phyloP scores from a whole-genome alignment of 2,888 invertebrate genomes.

The Nemoura dubitans region DNA sequence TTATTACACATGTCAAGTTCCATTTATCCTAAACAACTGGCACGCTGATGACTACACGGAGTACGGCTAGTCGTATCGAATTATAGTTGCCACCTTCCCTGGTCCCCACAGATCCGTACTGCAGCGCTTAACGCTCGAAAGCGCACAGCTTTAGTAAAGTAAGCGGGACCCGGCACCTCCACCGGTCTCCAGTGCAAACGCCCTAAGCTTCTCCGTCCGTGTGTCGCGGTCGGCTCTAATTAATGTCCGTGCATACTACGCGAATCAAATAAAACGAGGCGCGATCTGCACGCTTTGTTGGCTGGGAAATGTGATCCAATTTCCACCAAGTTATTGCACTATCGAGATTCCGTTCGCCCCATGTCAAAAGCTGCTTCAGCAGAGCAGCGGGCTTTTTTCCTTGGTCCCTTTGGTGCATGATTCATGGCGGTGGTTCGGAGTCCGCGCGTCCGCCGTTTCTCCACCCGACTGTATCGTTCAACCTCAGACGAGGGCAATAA shows the following conservation, averaged over 20 bases:
- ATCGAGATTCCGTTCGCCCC: background rate
- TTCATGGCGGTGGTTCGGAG: background rate
- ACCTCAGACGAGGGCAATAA: constrained; percentile 7
- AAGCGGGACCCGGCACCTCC: background rate
- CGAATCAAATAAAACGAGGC: background rate
- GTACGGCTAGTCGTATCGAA: background rate
- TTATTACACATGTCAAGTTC: background rate
- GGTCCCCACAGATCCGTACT: too few species aligned
- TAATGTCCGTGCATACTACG: background rate
- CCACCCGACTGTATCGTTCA: constrained; percentile 12
- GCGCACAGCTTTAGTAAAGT: background rate
- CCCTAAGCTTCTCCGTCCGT: too few species aligned
- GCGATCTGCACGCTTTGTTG: background rate
- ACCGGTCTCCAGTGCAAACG: background rate
- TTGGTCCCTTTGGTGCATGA: background rate
- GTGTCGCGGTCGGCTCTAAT: too few species aligned
- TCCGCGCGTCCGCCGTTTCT: background rate
- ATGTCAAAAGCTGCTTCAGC: background rate
- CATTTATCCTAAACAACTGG: constrained; percentile 12
- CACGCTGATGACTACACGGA: background rate
- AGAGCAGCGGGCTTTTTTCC: background rate
- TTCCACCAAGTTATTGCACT: background rate
- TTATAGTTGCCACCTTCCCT: background rate
- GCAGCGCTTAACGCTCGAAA: background rate
- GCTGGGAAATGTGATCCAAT: background rate